Base-by-base conservation (phyloP, 2,113 vertebrate genomes). In the Gila orcuttii region DNA sequence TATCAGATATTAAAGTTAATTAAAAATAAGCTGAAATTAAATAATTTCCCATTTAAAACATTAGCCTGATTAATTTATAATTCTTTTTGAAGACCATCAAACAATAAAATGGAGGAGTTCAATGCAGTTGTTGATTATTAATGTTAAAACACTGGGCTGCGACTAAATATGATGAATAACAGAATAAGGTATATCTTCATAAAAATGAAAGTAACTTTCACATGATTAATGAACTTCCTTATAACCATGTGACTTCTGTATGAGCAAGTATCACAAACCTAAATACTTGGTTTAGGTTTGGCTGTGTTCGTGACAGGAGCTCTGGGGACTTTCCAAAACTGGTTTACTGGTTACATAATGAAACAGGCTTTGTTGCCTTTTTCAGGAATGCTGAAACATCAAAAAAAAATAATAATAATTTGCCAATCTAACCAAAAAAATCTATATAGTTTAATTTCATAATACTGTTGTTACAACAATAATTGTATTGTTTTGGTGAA, bases 251-350 rank as follows among this genome's bases (percentile, higher is more conserved):
- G 64, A 33, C 0, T 66, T 39, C 9, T 73, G 21, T 5, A 39
- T 42, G 21, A 73, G 36, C 21, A 74, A 45, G 69, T 74, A 23
- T 74, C 4, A 45, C 39, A 74, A 74, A 13, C 69, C 21, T 12
- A 42, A 45, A 45, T 1, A 36, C 19, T 71, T 69, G 15, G 33
- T 39, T 39, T 4, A 45, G 71, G 71, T 15, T 74, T 74, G 39
- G 71, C 23, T 74, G 71, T 21, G 69, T 45, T 23, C 10, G 45
- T 45, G 21, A 4, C 36, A 73, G 69, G 23, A 74, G 4, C 36
- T 74, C 39, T 45, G 23, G 69, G 69, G 69, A 74, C 69, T 74
- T 74, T n/a, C 69, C 69, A 74, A 73, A 45, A 74, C 21, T 74
- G 23, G 3, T n/a, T 74, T 13, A 45, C 8, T 13, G 39, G 19